Evolutionary conservation across 2,888 invertebrate species (phyloP).

Genomic region (Dyspetes luteomarginatus): DNA sequence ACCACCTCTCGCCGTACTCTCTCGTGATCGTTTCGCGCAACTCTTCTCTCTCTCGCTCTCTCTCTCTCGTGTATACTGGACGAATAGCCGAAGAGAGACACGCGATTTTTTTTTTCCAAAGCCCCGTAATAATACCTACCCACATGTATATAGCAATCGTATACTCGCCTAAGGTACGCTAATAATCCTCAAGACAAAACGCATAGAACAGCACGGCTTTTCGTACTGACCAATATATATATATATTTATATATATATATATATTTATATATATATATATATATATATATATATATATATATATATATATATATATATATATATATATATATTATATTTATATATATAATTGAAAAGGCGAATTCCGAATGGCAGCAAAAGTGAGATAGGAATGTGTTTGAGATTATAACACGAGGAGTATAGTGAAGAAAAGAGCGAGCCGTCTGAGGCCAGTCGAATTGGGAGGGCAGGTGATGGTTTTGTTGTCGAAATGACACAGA

Average conservation of each 20-base stretch:
- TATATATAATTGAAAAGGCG: too few relatives aligned
- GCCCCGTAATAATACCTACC: constrained; percentile 47
- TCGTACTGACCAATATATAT: constrained; percentile 9
- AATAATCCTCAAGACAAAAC: constrained; percentile 36
- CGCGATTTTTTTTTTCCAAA: constrained; percentile 51
- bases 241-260: too few relatives aligned
- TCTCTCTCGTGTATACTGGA: constrained; percentile 8
- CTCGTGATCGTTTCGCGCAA: constrained; percentile 38
- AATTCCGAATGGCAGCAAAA: constrained; percentile 5
- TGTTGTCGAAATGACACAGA: constrained; percentile 78
- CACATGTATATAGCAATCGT: constrained; percentile 16
- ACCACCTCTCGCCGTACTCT: constrained; percentile 67
- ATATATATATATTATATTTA: too few relatives aligned
- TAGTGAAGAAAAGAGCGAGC: not conserved
- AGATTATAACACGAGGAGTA: constrained; percentile 30
- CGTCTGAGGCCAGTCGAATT: constrained; percentile 18
- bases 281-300: too few relatives aligned
- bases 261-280: too few relatives aligned
- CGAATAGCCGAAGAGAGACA: constrained; percentile 49
- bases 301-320: too few relatives aligned
- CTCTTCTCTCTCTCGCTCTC: too few relatives aligned
- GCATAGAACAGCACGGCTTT: constrained; percentile 10
- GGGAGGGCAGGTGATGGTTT: constrained; percentile 68
- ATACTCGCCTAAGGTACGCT: constrained; percentile 26
- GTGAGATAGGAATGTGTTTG: constrained; percentile 31